Evolutionary conservation across 2,113 vertebrate genomes (phyloP).

Genomic region (Tympanuchus pallidicinctus): DNA sequence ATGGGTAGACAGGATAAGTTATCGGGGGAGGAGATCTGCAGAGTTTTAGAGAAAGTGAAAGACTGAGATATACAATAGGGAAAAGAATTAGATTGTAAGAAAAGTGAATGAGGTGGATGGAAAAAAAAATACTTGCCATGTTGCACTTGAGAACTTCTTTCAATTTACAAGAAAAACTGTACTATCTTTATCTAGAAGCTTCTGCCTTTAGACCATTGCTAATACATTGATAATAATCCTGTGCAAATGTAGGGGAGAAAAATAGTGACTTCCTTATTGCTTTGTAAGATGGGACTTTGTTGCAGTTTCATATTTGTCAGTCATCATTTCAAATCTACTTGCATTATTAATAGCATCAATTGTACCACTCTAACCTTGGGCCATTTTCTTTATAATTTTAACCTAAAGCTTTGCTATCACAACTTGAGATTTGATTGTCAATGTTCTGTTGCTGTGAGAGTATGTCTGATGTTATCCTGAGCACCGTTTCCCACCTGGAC

Average conservation of each 20-base stretch:
- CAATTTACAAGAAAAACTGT: background rate
- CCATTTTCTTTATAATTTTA: background rate
- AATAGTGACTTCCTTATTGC: background rate
- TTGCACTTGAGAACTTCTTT: background rate
- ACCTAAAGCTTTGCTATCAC: background rate
- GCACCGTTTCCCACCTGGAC: background rate
- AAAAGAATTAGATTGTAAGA: background rate
- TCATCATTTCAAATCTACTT: background rate
- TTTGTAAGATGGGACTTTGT: background rate
- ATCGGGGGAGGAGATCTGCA: background rate
- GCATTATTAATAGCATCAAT: background rate
- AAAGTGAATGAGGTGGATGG: background rate
- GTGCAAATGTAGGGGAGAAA: background rate
- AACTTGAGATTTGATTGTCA: background rate
- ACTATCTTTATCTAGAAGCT: background rate
- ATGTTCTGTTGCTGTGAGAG: background rate
- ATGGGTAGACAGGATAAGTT: background rate
- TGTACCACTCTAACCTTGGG: background rate
- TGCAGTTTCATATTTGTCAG: background rate
- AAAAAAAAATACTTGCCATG: background rate
- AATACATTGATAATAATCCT: background rate
- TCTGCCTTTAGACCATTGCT: background rate
- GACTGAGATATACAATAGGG: background rate
- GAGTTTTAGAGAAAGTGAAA: background rate
- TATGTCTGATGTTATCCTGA: background rate